phyloP scores from a whole-genome alignment of 92 coral and sea anemone species.

The Epizoanthus stellaris region DNA sequence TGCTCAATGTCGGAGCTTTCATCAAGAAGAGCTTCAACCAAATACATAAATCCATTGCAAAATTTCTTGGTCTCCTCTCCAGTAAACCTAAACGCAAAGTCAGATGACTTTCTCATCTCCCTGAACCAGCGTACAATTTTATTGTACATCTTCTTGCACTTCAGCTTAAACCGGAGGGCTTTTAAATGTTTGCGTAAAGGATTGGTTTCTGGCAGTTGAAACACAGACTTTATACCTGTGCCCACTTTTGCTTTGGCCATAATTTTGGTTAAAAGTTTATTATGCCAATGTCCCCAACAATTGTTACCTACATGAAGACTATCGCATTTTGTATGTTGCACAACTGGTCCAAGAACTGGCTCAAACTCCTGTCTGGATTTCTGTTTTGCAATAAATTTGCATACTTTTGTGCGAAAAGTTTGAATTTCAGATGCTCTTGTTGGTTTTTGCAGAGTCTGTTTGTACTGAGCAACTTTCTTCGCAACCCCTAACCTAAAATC shows the following conservation, averaged over 20 bases:
- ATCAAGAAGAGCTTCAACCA: slow-evolving; percentile 60
- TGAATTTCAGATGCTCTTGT: slow-evolving; percentile 58
- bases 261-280: slow-evolving; percentile 63
- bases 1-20: slow-evolving; percentile 55
- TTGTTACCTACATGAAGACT: slow-evolving; percentile 72
- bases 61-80: slow-evolving; percentile 77
- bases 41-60: slow-evolving; percentile 65
- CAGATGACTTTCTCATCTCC: slow-evolving; percentile 58
- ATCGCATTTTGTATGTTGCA: slow-evolving; percentile 64
- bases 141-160: slow-evolving; percentile 65
- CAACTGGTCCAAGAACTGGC: slow-evolving; percentile 67
- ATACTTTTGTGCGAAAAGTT: slow-evolving; percentile 56
- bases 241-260: slow-evolving; percentile 63
- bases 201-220: slow-evolving; percentile 70
- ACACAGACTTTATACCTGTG: slow-evolving; percentile 65
- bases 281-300: slow-evolving; percentile 82
- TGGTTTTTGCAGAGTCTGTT: slow-evolving; percentile 61
- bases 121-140: slow-evolving; percentile 61
- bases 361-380: slow-evolving; percentile 69
- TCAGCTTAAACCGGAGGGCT: slow-evolving; percentile 58
- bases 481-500: slow-evolving; percentile 58
- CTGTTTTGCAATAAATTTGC: slow-evolving; percentile 66
- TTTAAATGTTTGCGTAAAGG: slow-evolving; percentile 68
- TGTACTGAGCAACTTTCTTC: slow-evolving; percentile 58
- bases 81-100: slow-evolving; percentile 68